phyloP scores from a whole-genome alignment of 2,888 invertebrate genomes.

The Campopleginae sp. region DNA sequence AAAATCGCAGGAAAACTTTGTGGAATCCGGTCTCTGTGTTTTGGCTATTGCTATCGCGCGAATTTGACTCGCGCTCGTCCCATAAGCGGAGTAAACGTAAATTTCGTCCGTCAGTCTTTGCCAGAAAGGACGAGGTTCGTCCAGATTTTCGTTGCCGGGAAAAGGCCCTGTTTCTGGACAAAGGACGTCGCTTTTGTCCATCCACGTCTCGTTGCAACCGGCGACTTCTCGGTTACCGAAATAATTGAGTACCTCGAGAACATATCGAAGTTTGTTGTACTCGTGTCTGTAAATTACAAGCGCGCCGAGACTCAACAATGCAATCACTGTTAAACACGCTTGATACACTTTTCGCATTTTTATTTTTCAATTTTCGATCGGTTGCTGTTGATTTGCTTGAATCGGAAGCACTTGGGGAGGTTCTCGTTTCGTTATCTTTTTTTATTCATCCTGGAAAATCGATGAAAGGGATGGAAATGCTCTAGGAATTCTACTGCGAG shows the following conservation, averaged over 20 bases:
- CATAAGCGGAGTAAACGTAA: constrained; percentile 89
- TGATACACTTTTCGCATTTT: constrained; percentile 94
- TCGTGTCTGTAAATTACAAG: constrained; percentile 94
- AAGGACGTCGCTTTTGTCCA: not conserved
- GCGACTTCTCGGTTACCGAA: constrained; percentile 89
- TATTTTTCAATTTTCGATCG: not conserved
- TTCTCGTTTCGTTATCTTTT: not conserved
- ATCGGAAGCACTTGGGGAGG: not conserved
- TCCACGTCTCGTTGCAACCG: constrained; percentile 81
- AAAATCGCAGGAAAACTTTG: constrained; percentile 89
- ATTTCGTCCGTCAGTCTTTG: constrained; percentile 88
- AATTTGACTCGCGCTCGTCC: constrained; percentile 86
- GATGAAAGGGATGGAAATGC: not conserved
- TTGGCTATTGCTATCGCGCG: constrained; percentile 88
- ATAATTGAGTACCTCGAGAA: constrained; percentile 93
- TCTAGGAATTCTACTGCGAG: not conserved
- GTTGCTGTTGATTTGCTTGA: not conserved
- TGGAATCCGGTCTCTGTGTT: constrained; percentile 80
- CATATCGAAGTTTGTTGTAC: constrained; percentile 93
- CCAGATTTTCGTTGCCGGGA: constrained; percentile 82
- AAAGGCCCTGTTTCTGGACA: not conserved
- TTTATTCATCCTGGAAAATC: not conserved
- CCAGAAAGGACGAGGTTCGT: constrained; percentile 88
- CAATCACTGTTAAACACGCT: constrained; percentile 89
- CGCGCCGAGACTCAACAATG: constrained; percentile 89